Evolutionary conservation across 2,113 vertebrate genomes (phyloP).

Genomic region (Podarcis cretensis): DNA sequence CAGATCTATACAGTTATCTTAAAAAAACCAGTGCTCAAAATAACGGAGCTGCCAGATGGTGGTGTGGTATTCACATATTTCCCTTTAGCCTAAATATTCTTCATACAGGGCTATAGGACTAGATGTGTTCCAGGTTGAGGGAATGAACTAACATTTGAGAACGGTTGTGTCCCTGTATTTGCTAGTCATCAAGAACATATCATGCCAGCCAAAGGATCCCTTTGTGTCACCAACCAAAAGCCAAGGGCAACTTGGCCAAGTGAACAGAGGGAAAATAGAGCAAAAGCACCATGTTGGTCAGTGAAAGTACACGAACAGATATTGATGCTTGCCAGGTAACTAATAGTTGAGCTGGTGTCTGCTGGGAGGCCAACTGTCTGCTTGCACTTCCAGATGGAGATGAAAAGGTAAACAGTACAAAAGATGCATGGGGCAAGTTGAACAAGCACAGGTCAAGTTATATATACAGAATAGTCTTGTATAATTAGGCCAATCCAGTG

Average conservation of each 20-base stretch:
- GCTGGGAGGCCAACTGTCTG: slow-evolving; percentile 63
- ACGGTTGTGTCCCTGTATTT: neutral
- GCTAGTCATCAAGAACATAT: neutral
- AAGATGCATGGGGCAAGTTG: slow-evolving; percentile 58
- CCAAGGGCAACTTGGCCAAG: slow-evolving; percentile 25
- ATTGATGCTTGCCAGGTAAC: slow-evolving; percentile 58
- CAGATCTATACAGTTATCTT: neutral
- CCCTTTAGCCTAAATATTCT: neutral
- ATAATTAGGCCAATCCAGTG: neutral
- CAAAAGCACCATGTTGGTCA: slow-evolving; percentile 3
- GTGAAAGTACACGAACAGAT: slow-evolving; percentile 29
- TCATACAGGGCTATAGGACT: neutral
- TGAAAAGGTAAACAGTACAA: slow-evolving; percentile 49
- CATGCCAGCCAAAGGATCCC: neutral
- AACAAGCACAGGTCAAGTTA: slow-evolving; percentile 18
- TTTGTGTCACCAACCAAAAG: neutral
- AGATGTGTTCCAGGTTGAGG: neutral
- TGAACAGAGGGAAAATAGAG: neutral
- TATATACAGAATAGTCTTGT: neutral
- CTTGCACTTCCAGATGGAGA: slow-evolving; percentile 58
- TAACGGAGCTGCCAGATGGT: neutral
- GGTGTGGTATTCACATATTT: neutral
- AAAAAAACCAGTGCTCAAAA: neutral
- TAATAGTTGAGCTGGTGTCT: slow-evolving; percentile 60
- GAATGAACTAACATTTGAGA: neutral